Percentiles rank a stretch among this genome's conserved stretches.
These are phyloP conservation scores for Martes flavigula DNA, from an alignment of 2,797 vertebrate genomes.

Conservation along the genomic window DNA sequence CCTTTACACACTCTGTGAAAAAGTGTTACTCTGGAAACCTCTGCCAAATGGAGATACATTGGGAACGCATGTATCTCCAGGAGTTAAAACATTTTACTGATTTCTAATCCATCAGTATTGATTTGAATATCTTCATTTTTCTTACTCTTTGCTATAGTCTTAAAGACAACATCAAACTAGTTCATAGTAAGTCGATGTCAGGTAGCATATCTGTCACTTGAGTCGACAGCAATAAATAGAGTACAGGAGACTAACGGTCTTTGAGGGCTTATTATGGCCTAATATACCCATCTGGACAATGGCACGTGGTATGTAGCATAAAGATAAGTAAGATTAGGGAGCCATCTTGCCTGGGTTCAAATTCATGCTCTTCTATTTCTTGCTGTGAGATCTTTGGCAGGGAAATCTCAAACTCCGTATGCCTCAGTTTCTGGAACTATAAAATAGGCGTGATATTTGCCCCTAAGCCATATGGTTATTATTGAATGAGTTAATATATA, in stretches of 20 bases:
- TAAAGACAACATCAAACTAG: background rate
- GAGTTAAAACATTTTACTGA: background rate
- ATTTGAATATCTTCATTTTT: background rate
- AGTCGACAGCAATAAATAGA: background rate
- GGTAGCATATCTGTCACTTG: slow-evolving; percentile 61
- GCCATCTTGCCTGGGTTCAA: background rate
- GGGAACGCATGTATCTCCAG: background rate
- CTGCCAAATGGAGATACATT: slow-evolving; percentile 8
- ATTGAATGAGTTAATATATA: background rate
- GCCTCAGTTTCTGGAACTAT: background rate
- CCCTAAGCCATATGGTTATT: background rate
- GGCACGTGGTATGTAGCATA: background rate
- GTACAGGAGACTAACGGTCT: background rate
- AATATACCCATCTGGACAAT: background rate
- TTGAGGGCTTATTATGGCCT: background rate
- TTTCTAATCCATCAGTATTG: background rate
- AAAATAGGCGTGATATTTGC: background rate
- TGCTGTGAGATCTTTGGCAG: background rate
- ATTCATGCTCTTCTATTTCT: background rate
- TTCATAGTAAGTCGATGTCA: background rate
- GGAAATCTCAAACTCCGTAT: background rate
- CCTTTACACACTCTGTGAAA: background rate
- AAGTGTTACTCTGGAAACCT: background rate
- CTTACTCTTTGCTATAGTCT: background rate
- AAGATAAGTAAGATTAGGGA: background rate